Evolutionary conservation across 2,888 invertebrate species (phyloP), one percentile per base, ranked within the genome.

Genomic region (Coenonympha glycerion): DNA sequence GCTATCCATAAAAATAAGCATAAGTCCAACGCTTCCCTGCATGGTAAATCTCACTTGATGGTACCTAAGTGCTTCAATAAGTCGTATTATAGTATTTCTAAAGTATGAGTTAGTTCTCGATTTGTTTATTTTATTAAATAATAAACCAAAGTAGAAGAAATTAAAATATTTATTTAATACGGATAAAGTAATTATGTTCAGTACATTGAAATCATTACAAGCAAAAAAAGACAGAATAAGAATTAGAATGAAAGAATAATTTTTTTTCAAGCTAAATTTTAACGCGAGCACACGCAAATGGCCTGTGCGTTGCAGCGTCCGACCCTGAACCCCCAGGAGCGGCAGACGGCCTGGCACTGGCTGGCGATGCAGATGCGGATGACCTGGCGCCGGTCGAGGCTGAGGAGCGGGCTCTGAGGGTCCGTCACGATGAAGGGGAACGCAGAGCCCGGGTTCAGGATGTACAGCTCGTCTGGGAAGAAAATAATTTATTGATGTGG

Each of bases 351-450:
- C 16, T 44, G 28, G 49, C 49, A 49, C 21, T 36, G 34, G 49
- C 31, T 31, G 36, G 42, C 21, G 36, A 44, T 37, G 22, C 49
- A 49, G 2, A 44, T 37, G 44, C 42, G 44, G 37, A 44, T 24
- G 13, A 36, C 13, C 37, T 44, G 28, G 26, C 36, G 28, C 2
- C 28, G 13, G 22, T 19, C 39, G 2, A 3, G 2, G 9, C 15
- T 21, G 44, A 31, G 31, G 8, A 42, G n/a, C 19, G 41, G 41
- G 41, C 13, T 42, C 11, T 22, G 3, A 1, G 44, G 33, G 31
- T 44, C 33, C 1, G 22, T 33, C 21, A 44, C 44, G 18, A 44
- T 33, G 21, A 22, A 15, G 15, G 44, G 44, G 15, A 44, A 44
- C 3, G 31, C 44, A 3, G 31, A 33, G 21, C 22, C 44, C 4